Evolutionary conservation across 2,888 invertebrate species (phyloP).

Genomic region (Acanthosoma haemorrhoidale): DNA sequence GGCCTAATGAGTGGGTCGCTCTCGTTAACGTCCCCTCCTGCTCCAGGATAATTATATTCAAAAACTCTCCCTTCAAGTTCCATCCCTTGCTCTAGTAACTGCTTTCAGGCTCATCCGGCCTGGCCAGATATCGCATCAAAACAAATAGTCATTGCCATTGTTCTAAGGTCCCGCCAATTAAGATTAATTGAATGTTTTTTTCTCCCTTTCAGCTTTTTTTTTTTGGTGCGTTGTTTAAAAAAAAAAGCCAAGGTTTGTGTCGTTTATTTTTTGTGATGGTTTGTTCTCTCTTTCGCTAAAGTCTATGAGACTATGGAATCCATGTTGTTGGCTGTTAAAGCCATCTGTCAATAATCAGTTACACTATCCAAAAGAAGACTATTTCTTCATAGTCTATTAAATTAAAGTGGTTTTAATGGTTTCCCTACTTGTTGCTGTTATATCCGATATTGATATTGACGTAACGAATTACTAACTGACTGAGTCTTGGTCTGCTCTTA

Average conservation of each 20-base stretch:
- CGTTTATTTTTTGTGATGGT: too few species aligned
- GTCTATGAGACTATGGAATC: not conserved
- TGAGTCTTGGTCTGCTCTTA: too few species aligned
- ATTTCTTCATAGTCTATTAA: too few species aligned
- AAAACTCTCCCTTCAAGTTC: constrained; percentile 13
- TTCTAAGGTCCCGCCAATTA: constrained; percentile 15
- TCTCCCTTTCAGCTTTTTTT: not conserved
- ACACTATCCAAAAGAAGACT: too few species aligned
- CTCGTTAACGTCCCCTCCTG: not conserved
- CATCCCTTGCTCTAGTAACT: constrained; percentile 6
- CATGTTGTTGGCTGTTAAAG: too few species aligned
- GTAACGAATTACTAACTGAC: too few species aligned
- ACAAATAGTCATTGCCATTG: constrained; percentile 16
- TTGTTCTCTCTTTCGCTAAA: constrained; percentile 1
- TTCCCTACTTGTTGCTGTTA: too few species aligned
- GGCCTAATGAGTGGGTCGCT: constrained; percentile 14
- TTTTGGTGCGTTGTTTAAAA: not conserved
- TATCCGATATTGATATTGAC: too few species aligned
- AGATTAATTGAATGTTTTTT: constrained; percentile 27
- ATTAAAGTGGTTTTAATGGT: too few species aligned
- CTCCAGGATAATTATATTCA: constrained; percentile 23
- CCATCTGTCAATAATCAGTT: too few species aligned
- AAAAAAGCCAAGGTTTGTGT: too few species aligned
- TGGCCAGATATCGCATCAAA: constrained; percentile 18
- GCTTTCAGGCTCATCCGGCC: not conserved